Evolutionary conservation across 2,888 invertebrate genomes (phyloP), one percentile per base, ranked within the genome.

Genomic region (Hecatera dysodea): DNA sequence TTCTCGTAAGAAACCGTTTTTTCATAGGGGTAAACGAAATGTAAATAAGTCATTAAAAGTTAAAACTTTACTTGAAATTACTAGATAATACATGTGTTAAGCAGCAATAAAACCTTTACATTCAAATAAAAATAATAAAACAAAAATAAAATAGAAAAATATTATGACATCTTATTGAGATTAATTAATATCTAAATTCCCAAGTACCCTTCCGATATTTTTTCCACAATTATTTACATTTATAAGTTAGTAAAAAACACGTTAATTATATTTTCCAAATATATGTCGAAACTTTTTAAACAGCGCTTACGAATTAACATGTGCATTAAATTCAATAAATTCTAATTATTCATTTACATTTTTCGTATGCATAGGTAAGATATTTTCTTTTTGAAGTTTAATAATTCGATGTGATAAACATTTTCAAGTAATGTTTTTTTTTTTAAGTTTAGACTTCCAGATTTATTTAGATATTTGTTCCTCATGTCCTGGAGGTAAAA

Each of bases 1-100:
- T 78, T 74, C 52, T 70, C 6, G 3, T n/a, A 46, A 6, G 12
- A 50, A 19, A 36, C 3, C 29, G n/a, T n/a, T n/a, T n/a, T 61
- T 50, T 33, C 33, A 39, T 39, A 27, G 12, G 12, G 8, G 11
- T 56, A 60, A 36, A 9, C 17, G 6, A 48, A 27, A 27, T 56
- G 7, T 50, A 19, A 76, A 60, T 24, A 24, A 12, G 1, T 24
- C 24, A 57, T 57, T 33, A 15, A 27, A 56, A 56, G 4, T 44
- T 17, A 50, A 27, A 5, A 17, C 17, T 39, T 39, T 39, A 0
- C 39, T 39, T 17, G 17, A 5, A 39, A 39, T 39, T 22, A 33
- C 1, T 19, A 33, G 17, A 33, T 2, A 11, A 5, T 5, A 24
- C 19, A 19, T 22, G 33, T 24, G 15, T 15, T 1, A n/a, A 27